Evolutionary conservation across 64 coral and sea anemone genomes (phyloP).

Genomic region (Montipora foliosa): DNA sequence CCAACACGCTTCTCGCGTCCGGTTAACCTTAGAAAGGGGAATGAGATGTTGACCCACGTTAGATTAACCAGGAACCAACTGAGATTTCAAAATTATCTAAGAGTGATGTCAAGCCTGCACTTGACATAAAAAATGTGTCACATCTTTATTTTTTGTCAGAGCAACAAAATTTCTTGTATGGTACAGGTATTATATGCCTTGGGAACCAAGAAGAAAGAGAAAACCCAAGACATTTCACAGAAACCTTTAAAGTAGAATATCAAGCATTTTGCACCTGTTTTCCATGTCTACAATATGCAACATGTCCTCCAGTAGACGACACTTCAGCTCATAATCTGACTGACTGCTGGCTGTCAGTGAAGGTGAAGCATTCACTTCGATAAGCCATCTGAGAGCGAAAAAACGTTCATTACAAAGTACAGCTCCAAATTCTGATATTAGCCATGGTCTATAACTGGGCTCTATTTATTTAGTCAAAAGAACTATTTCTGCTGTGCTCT

Average conservation of each 20-base stretch:
- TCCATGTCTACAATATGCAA: slow-evolving; percentile 96
- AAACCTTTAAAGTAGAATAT: not conserved
- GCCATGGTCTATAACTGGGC: no score
- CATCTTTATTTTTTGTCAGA: no score
- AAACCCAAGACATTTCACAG: no score
- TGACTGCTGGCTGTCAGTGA: slow-evolving; percentile 98
- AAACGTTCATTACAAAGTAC: not conserved
- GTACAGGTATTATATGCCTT: no score
- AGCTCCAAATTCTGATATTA: not conserved
- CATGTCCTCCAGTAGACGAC: slow-evolving; percentile 91
- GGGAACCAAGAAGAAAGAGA: no score
- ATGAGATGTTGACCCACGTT: not conserved
- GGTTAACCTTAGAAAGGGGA: slow-evolving; percentile 56
- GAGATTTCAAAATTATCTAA: no score
- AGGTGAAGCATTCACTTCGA: slow-evolving; percentile 97
- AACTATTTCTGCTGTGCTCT: no score
- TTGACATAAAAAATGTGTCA: no score
- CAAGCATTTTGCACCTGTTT: slow-evolving; percentile 76
- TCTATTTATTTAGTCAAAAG: no score
- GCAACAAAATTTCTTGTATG: no score
- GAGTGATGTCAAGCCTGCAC: no score
- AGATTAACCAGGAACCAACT: no score
- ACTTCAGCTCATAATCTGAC: slow-evolving; percentile 96
- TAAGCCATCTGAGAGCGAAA: slow-evolving; percentile 81
- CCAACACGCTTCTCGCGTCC: slow-evolving; percentile 95